These are phyloP conservation scores for Pteruthius melanotis DNA, from an alignment of 2,113 vertebrate genomes.

Conservation along the genomic window DNA sequence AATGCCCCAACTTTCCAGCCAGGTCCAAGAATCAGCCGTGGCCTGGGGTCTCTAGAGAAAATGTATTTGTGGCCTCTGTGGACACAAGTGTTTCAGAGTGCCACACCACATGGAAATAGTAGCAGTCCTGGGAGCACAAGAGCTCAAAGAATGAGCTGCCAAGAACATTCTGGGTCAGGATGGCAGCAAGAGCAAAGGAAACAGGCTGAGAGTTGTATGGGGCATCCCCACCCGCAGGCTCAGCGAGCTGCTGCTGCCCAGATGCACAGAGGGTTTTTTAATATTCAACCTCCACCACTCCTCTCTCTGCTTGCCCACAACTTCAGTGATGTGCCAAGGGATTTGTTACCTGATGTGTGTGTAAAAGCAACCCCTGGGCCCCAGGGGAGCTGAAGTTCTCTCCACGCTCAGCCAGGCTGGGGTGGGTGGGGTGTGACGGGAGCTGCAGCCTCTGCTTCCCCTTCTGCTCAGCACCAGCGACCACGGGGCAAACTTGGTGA, in stretches of 20 bases:
- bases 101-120: fast-evolving
- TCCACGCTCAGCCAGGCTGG: no score
- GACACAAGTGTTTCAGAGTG: not conserved
- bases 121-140: not conserved
- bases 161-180: not conserved
- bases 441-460: not conserved
- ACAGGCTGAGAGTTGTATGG: not conserved
- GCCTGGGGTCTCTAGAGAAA: not conserved
- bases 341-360: not conserved
- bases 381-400: not conserved
- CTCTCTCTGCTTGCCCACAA: not conserved
- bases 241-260: not conserved
- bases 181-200: not conserved
- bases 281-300: not conserved
- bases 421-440: no score
- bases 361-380: not conserved
- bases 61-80: fast-evolving
- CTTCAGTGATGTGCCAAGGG: not conserved
- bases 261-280: fast-evolving
- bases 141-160: not conserved
- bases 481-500: not conserved
- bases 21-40: not conserved
- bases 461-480: not conserved
- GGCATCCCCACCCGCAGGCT: not conserved
- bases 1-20: not conserved